Evolutionary conservation across 2,797 vertebrate species (phyloP).

Genomic region (Cuniculus paca): DNA sequence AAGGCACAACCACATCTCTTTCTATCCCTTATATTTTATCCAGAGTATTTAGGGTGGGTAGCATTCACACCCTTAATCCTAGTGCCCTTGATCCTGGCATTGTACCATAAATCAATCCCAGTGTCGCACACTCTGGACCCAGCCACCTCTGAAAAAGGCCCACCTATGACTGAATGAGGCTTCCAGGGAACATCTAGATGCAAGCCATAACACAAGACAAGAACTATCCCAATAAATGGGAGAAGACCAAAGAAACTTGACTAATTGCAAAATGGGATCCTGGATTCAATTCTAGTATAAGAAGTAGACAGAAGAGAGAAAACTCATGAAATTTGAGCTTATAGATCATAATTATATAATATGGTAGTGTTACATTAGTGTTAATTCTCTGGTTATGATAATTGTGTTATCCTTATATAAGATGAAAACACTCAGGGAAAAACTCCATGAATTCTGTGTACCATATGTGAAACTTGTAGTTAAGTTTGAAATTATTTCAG

Average conservation of each 20-base stretch:
- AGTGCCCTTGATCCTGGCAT: neutral
- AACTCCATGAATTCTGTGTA: neutral
- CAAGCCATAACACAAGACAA: neutral
- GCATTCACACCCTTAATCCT: neutral
- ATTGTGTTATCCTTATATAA: neutral
- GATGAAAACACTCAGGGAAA: neutral
- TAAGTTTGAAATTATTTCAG: constrained; percentile 51
- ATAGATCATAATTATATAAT: neutral
- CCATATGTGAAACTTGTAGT: neutral
- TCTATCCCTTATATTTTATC: neutral
- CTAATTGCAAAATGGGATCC: neutral
- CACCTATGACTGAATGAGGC: neutral
- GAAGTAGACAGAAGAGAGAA: neutral
- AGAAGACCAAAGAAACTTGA: neutral
- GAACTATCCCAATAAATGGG: neutral
- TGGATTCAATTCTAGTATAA: neutral
- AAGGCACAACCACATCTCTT: neutral
- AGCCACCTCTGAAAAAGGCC: neutral
- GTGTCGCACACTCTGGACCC: neutral
- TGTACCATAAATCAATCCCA: neutral
- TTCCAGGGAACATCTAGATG: neutral
- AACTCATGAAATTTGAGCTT: neutral
- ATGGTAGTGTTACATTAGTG: neutral
- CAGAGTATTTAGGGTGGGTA: neutral
- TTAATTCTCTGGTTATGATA: neutral